These are phyloP conservation scores for Diceros bicornis DNA, from an alignment of 2,797 vertebrate genomes.

Conservation along the genomic window DNA sequence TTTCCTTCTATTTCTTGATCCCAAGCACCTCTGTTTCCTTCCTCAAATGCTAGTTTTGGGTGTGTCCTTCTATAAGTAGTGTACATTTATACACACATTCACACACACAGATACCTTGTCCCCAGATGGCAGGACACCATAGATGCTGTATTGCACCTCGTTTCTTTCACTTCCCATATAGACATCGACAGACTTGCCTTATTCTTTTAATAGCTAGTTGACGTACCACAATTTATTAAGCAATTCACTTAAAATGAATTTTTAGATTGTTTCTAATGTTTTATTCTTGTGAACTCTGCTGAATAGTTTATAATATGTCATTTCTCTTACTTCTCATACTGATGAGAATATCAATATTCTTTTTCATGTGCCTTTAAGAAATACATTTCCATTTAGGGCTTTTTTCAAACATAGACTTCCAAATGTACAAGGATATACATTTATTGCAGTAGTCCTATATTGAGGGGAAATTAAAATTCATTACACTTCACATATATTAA, in stretches of 20 bases:
- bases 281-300: background rate
- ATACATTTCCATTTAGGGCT: background rate
- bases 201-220: background rate
- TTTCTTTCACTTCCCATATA: background rate
- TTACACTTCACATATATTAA: background rate
- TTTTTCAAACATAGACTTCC: background rate
- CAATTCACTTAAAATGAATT: background rate
- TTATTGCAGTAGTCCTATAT: too few species aligned
- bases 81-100: background rate
- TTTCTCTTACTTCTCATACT: background rate
- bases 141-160: fast-evolving
- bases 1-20: background rate
- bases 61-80: too few species aligned
- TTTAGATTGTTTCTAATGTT: background rate
- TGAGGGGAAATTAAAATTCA: background rate
- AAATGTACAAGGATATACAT: background rate
- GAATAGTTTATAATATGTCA: background rate
- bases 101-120: background rate
- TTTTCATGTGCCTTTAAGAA: background rate
- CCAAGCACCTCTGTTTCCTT: too few species aligned
- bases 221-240: background rate
- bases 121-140: fast-evolving
- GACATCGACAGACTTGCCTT: too few species aligned
- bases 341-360: background rate
- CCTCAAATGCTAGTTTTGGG: background rate